Evolutionary conservation across 1,140 invertebrate species (phyloP), one percentile per base, ranked within the genome.

Genomic region (Andricus grossulariae): DNA sequence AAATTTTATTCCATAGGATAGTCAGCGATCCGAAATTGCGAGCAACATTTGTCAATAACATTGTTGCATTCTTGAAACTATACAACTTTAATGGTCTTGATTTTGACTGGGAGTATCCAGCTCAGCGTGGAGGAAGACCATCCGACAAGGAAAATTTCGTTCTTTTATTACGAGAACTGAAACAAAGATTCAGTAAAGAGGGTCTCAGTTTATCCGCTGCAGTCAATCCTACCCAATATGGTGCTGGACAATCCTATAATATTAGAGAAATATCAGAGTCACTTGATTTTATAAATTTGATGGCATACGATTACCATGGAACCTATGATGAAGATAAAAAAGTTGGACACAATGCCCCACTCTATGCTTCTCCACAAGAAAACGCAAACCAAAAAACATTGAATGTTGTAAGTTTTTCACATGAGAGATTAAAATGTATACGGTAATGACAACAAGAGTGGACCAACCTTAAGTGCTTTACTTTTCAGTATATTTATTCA

Each of bases 321-420:
- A 87, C 86, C n/a, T n/a, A n/a, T n/a, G n/a, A n/a, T n/a, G n/a
- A n/a, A n/a, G n/a, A n/a, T n/a, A n/a, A n/a, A n/a, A n/a, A n/a
- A 1, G 93, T 94, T 18, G 94, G 94, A 16, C 92, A 94, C 60
- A 95, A 95, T 85, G 91, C 94, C 0, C 93, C 94, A 0, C 85
- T 95, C 0, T 92, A 92, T 81, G 85, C 87, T 50, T 73, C 75
- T 2, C 39, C 73, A 21, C 54, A 54, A n/a, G 74, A 75, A 32
- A 57, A n/a, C 2, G 55, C 66, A 8, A n/a, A 25, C 10, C 21
- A 32, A 12, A 70, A 32, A 49, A 50, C 18, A 54, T 72, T 60
- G 10, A 74, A 78, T 75, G 45, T 32, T 15, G 76, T 75, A 72
- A 80, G 76, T 73, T 71, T 72, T 71, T 60, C 11, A 50, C 7